Evolutionary conservation across 2,888 invertebrate species (phyloP).

Genomic region (Eilema depressum): DNA sequence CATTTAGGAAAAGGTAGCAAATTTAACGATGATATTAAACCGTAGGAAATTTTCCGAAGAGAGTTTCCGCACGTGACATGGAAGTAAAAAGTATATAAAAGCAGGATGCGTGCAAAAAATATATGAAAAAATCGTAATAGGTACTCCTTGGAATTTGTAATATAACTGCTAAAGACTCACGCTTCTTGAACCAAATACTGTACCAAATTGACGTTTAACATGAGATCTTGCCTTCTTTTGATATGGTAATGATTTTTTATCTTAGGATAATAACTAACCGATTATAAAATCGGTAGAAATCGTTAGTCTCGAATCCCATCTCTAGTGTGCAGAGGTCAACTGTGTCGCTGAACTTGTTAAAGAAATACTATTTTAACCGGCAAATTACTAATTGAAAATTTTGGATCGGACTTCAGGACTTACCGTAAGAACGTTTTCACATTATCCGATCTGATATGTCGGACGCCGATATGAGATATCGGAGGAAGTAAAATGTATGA

Average conservation of each 20-base stretch:
- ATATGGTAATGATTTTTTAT: conserved; percentile 81
- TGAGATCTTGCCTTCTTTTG: conserved; percentile 81
- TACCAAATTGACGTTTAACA: conserved; percentile 78
- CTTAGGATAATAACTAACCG: conserved; percentile 80
- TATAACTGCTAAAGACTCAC: conserved; percentile 63
- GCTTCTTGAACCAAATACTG: conserved; percentile 72
- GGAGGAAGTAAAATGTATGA: no score
- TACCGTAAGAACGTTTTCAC: no score
- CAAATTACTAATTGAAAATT: conserved; percentile 36
- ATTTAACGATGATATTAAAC: conserved; percentile 43
- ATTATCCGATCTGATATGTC: no score
- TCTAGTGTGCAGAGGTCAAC: conserved; percentile 70
- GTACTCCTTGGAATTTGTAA: conserved; percentile 60
- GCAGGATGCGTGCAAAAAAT: conserved; percentile 42
- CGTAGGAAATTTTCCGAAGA: conserved; percentile 32
- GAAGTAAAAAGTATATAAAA: conserved; percentile 29
- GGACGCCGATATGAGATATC: no score
- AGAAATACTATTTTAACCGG: conserved; percentile 47
- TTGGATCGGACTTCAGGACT: conserved; percentile 16
- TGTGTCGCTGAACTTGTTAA: conserved; percentile 56
- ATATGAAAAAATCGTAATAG: conserved; percentile 53
- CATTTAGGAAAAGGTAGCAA: conserved; percentile 22
- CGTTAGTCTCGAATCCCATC: conserved; percentile 68
- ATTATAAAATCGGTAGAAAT: conserved; percentile 83
- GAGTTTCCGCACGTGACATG: conserved; percentile 43